Evolutionary conservation across 2,113 vertebrate genomes (phyloP), one percentile per base, ranked within the genome.

Genomic region (Loxodonta africana): DNA sequence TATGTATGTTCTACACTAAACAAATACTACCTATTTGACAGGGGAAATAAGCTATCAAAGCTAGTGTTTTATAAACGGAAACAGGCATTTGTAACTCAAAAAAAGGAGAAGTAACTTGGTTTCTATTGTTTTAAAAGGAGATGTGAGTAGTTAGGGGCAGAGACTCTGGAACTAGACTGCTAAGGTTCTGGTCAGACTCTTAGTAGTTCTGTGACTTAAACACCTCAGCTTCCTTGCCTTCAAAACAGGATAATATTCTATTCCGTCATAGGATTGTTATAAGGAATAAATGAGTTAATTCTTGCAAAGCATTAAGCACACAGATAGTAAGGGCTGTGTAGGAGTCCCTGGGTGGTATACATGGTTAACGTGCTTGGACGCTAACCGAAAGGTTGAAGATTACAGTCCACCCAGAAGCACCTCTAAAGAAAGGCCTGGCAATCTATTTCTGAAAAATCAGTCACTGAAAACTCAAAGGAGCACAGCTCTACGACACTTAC

Each of bases 111-210:
- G 6, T 60, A 67, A 60, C 81, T 69, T 9, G 33, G 15, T 84
- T 96, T 76, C 63, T 84, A 57, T 71, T 83, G 73, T 37, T 96
- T 81, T 69, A 63, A 73, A 96, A 90, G n/a, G 71, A 90, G 71
- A 84, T 46, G 0, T 73, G 53, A 74, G 14, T 48, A 86, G 7
- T n/a, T 83, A 51, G 73, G 48, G 65, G 30, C 0, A 83, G 53
- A 62, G 14, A 78, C 1, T 82, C 6, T 80, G 25, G n/a, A 96
- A 28, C 10, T 80, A 67, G 37, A 88, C 7, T 37, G 21, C 20
- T 33, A 51, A 63, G 17, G 9, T 65, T 87, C 44, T 78, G 37
- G 25, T 95, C 78, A 78, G 71, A 20, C 77, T 88, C 87, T 82
- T 67, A 48, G 62, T 83, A 44, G 80, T 74, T 84, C 81, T 81